Evolutionary conservation across 2,113 vertebrate genomes (phyloP).

Genomic region (Tor tambroides): DNA sequence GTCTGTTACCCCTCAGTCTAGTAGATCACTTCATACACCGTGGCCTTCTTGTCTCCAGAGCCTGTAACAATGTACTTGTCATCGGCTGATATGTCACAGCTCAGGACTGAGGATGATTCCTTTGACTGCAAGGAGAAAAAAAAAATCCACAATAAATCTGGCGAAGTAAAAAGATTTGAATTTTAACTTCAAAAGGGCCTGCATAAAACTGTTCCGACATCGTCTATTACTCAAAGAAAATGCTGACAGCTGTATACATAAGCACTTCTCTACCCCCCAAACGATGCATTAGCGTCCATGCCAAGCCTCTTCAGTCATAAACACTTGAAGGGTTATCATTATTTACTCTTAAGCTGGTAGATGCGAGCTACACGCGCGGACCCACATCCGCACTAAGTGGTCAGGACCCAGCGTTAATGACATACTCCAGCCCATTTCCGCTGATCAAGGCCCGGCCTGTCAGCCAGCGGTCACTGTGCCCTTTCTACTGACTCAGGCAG

Average conservation of each 20-base stretch:
- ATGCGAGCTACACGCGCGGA: conserved; percentile 12
- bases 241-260: conserved; percentile 32
- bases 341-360: conserved; percentile 58
- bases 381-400: conserved; percentile 60
- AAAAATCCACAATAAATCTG: neutral
- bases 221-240: conserved; percentile 32
- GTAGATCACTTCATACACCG: conserved; percentile 98
- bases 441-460: conserved; percentile 68
- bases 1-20: conserved; percentile 66
- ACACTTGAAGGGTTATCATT: conserved; percentile 58
- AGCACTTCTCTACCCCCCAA: conserved; percentile 41
- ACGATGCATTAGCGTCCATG: conserved; percentile 44
- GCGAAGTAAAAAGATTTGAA: neutral
- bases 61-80: conserved; percentile 99
- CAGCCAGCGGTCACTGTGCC: conserved; percentile 72
- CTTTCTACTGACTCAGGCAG: conserved; percentile 64
- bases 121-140: conserved; percentile 81
- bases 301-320: conserved; percentile 52
- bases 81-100: conserved; percentile 95
- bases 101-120: conserved; percentile 95
- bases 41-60: conserved; percentile 98
- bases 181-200: conserved; percentile 14
- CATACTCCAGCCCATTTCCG: conserved; percentile 73
- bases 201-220: conserved; percentile 31
- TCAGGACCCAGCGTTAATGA: conserved; percentile 52